Conservation (phyloP, 2,113 vertebrate genomes). For the Candoia aspera region DNA sequence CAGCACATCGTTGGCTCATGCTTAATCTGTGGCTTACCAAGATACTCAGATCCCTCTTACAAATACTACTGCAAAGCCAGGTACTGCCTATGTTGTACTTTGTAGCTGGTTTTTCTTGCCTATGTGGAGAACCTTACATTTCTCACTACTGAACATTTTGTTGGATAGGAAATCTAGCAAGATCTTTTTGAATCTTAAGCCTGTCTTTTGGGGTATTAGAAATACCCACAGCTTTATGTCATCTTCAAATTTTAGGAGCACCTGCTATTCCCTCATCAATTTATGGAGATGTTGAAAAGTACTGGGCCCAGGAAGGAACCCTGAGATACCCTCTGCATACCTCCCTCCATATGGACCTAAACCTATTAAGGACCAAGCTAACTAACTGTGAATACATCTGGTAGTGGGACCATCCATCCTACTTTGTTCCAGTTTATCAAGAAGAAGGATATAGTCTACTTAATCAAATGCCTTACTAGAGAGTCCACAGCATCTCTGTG, state of each 20-base stretch:
- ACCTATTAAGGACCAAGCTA: background rate
- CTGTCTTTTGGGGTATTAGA: background rate
- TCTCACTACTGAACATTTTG: background rate
- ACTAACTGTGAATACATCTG: background rate
- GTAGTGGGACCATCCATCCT: background rate
- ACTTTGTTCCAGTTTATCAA: background rate
- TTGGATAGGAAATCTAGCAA: background rate
- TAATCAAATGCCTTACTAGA: background rate
- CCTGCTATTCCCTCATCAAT: background rate
- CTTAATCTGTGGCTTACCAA: background rate
- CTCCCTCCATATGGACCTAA: background rate
- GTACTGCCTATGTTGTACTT: background rate
- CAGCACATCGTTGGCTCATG: background rate
- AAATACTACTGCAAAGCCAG: background rate
- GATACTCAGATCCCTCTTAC: background rate
- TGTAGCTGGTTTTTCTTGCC: background rate
- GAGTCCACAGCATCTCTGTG: background rate
- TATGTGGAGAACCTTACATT: background rate
- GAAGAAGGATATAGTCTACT: background rate
- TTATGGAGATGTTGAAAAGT: background rate
- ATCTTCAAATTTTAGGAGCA: background rate
- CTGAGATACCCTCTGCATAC: background rate
- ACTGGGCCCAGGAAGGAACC: background rate
- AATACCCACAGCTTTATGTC: background rate
- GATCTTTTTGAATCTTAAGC: background rate